Evolutionary conservation across 2,113 vertebrate species (phyloP).

Genomic region (Orthonyx spaldingii): DNA sequence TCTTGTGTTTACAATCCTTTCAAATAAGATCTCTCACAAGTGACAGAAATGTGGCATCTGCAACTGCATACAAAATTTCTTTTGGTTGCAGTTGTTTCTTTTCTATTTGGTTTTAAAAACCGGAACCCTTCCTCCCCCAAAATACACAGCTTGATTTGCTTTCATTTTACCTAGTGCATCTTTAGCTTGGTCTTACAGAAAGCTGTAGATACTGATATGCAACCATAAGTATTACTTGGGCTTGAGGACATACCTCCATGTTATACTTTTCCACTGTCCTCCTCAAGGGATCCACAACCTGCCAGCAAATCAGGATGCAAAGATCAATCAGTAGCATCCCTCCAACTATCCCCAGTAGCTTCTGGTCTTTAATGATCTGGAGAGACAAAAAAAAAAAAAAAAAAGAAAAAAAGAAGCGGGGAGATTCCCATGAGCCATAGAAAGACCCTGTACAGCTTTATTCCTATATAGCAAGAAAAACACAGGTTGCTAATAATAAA

Average conservation of each 20-base stretch:
- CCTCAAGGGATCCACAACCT: conserved; percentile 95
- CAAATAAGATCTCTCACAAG: conserved; percentile 17
- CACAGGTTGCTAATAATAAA: not conserved
- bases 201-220: not conserved
- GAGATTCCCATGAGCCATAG: conserved; percentile 39
- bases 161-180: not conserved
- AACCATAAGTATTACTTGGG: not conserved
- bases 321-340: conserved; percentile 98
- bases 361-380: conserved; percentile 99
- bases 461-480: conserved; percentile 11
- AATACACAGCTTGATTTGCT: not conserved
- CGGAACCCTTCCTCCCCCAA: not conserved
- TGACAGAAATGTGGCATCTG: not conserved
- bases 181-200: not conserved
- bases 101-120: not conserved
- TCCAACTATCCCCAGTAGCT: conserved; percentile 95
- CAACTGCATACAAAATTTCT: not conserved
- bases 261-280: conserved; percentile 97
- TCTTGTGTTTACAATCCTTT: conserved; percentile 30
- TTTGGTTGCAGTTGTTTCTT: not conserved
- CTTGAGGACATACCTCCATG: conserved; percentile 86
- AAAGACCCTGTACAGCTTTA: conserved; percentile 24
- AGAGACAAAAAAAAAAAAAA: conserved; percentile 3
- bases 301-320: conserved; percentile 99
- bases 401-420: not conserved